Evolutionary conservation across 1,140 invertebrate genomes (phyloP), one percentile per base, ranked within the genome.

Genomic region (Camponotus vicinus): DNA sequence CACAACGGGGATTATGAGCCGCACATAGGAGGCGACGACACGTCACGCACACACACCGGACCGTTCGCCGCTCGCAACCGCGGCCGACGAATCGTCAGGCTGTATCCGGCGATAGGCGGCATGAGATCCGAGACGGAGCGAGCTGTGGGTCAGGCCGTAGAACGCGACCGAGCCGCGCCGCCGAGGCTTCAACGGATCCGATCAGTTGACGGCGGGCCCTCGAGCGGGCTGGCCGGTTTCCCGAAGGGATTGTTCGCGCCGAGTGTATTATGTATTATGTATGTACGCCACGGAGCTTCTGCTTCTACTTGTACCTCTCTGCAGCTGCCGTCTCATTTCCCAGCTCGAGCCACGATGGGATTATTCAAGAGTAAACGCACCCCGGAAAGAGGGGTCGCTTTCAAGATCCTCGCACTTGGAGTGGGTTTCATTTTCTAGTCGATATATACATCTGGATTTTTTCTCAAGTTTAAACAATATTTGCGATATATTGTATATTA

Each of bases 171-270:
- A 82, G 67, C 34, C 66, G 18, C 52, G 79, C 42, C 79, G 71
- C 40, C 45, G 13, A 55, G 55, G 79, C 7, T 21, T 75, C 79
- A 49, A 83, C 79, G 79, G 79, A 83, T 83, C 32, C 82, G 49
- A 67, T 89, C 85, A 76, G 85, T 90, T 86, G 85, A 64, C 71
- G 79, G 42, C 88, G 79, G 88, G 66, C 86, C 84, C 88, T 89
- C 88, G 85, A 89, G 59, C 71, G 71, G 73, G 73, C 32, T 63
- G 84, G 75, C 82, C 61, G 82, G 79, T 83, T 83, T 18, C 2
- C 27, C 27, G 27, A 49, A 85, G 61, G 73, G 71, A 40, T 78
- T 66, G 59, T 42, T 75, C 57, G 71, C 11, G 34, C 21, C 57
- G 82, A 34, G 71, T 52, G 13, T 15, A 52, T 52, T 52, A 52